phyloP scores from a whole-genome alignment of 1,140 invertebrate genomes.

The Nasonia giraulti region DNA sequence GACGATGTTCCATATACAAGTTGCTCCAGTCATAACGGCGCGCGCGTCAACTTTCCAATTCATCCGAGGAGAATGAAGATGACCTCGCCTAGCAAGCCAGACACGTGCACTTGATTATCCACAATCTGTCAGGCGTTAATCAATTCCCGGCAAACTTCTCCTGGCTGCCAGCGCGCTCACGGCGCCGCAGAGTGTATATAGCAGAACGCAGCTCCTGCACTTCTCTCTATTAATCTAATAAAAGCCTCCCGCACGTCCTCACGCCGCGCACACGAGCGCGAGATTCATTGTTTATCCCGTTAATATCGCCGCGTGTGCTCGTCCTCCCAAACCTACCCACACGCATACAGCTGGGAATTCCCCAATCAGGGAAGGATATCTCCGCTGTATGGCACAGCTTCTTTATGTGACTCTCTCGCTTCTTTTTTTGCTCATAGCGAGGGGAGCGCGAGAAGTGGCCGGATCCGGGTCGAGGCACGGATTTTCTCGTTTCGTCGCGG shows the following conservation, averaged over 20 bases:
- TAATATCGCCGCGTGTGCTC: not conserved
- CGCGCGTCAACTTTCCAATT: not conserved
- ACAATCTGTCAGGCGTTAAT: slow-evolving; percentile 1
- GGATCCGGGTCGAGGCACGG: slow-evolving; percentile 25
- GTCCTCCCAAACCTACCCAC: not conserved
- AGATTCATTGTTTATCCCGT: slow-evolving; percentile 26
- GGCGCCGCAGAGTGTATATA: too few species aligned
- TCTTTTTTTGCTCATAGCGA: not conserved
- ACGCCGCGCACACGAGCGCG: not conserved
- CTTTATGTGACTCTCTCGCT: not conserved
- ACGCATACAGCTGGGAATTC: too few species aligned
- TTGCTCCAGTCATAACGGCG: too few species aligned
- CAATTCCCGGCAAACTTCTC: not conserved
- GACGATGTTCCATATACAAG: too few species aligned
- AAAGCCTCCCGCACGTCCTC: not conserved
- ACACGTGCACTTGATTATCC: slow-evolving; percentile 1
- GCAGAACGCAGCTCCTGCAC: not conserved
- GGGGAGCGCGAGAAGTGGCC: not conserved
- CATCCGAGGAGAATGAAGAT: not conserved
- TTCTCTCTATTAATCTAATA: slow-evolving; percentile 5
- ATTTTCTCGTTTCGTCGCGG: slow-evolving; percentile 27
- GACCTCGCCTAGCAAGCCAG: not conserved
- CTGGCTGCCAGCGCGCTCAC: not conserved
- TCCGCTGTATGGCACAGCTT: too few species aligned
- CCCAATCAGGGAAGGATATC: slow-evolving; percentile 1